phyloP scores from a whole-genome alignment of 2,888 invertebrate genomes.

The Diplolepis rosae region DNA sequence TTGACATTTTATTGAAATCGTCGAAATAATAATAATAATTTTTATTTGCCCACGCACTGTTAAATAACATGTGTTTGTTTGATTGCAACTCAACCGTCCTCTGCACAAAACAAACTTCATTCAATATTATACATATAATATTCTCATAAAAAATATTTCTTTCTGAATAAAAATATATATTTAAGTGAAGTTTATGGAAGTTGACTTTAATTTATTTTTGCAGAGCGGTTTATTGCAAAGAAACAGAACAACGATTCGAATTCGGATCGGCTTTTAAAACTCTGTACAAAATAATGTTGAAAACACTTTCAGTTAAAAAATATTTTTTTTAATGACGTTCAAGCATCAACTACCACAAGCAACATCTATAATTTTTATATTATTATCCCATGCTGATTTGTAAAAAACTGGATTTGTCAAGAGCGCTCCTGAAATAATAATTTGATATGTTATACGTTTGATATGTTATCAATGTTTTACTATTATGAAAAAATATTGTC shows the following conservation, averaged over 20 bases:
- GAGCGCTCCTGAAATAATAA: no score
- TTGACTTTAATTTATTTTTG: no score
- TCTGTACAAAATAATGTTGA: not conserved
- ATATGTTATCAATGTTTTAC: no score
- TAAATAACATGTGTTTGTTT: not conserved
- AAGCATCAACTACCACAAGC: not conserved
- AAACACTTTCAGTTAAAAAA: not conserved
- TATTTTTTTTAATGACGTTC: not conserved
- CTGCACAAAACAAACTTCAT: no score
- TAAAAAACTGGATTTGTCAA: not conserved
- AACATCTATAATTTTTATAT: not conserved
- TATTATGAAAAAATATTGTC: no score
- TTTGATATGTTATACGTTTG: no score
- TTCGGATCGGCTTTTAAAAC: not conserved
- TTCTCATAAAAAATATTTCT: no score
- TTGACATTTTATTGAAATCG: not conserved
- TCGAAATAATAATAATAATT: not conserved
- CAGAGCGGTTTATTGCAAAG: no score
- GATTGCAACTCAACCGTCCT: not conserved
- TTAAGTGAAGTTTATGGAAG: no score
- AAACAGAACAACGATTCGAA: not conserved
- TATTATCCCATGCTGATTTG: not conserved
- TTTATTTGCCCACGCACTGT: not conserved
- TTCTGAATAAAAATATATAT: no score
- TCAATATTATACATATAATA: no score